A percentile compares a stretch with the other conserved stretches of the same genome.
Conservation (phyloP, 2,797 vertebrate genomes). For the Trachurus trachurus region DNA sequence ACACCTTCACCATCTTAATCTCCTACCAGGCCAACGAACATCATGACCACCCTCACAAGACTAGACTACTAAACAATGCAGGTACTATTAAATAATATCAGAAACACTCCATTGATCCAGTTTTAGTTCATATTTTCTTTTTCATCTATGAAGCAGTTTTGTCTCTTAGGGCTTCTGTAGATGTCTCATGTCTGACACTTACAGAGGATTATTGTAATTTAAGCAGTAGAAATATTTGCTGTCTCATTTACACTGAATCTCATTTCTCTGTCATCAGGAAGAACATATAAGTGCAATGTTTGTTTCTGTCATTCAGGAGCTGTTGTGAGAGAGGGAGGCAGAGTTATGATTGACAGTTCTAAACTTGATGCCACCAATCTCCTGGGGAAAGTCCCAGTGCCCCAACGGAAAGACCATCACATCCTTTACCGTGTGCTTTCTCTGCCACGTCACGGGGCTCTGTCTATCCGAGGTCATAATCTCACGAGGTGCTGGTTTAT, state of each 20-base stretch:
- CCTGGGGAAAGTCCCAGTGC: constrained; percentile 85
- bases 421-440: constrained; percentile 90
- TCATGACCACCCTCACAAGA: constrained; percentile 71
- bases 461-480: constrained; percentile 87
- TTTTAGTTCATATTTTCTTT: not conserved
- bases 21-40: constrained; percentile 85
- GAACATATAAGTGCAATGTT: not conserved
- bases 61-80: constrained; percentile 66
- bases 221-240: too few relatives aligned
- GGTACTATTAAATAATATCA: constrained; percentile 31
- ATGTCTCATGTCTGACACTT: too few relatives aligned
- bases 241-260: not conserved
- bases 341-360: constrained; percentile 87
- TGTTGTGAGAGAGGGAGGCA: constrained; percentile 89
- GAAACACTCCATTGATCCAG: not conserved
- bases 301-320: constrained; percentile 82
- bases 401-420: constrained; percentile 83
- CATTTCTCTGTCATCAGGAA: not conserved
- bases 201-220: not conserved
- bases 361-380: constrained; percentile 93
- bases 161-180: too few relatives aligned
- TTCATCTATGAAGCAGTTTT: too few relatives aligned
- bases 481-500: constrained; percentile 83
- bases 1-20: constrained; percentile 88
- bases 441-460: constrained; percentile 86